Percentiles rank a stretch among this genome's conserved stretches.
phyloP scores from a whole-genome alignment of 92 coral and sea anemone species.

The Zoanthus sociatus region DNA sequence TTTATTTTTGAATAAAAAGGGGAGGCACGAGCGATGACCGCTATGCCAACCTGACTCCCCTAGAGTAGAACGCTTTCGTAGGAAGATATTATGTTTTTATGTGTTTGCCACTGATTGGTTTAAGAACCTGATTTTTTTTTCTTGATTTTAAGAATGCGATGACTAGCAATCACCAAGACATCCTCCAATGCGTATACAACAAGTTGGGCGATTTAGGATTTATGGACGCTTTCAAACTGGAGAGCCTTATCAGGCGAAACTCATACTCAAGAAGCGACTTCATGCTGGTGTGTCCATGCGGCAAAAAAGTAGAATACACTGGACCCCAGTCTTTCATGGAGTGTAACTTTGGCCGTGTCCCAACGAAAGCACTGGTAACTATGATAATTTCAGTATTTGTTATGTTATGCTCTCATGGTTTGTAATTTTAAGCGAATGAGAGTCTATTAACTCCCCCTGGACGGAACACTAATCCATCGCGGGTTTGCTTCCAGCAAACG shows the following conservation, averaged over 20 bases:
- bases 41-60: too few species aligned
- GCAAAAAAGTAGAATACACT: slow-evolving; percentile 46
- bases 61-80: too few species aligned
- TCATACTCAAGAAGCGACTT: slow-evolving; percentile 36
- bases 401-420: background rate
- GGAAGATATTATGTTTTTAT: background rate
- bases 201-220: slow-evolving; percentile 61
- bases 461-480: too few species aligned
- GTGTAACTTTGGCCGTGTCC: slow-evolving; percentile 73
- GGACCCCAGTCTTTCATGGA: slow-evolving; percentile 41
- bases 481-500: too few species aligned
- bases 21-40: background rate
- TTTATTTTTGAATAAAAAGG: too few species aligned
- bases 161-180: slow-evolving; percentile 30
- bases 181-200: slow-evolving; percentile 20
- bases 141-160: background rate
- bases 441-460: too few species aligned
- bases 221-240: slow-evolving; percentile 53
- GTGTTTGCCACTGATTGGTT: background rate
- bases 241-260: slow-evolving; percentile 2
- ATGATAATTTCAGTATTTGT: background rate
- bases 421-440: too few species aligned
- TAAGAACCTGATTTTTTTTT: background rate
- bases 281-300: slow-evolving; percentile 63
- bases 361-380: slow-evolving; percentile 59